phyloP scores from a whole-genome alignment of 1,140 invertebrate species.

The Achatina immaculata region DNA sequence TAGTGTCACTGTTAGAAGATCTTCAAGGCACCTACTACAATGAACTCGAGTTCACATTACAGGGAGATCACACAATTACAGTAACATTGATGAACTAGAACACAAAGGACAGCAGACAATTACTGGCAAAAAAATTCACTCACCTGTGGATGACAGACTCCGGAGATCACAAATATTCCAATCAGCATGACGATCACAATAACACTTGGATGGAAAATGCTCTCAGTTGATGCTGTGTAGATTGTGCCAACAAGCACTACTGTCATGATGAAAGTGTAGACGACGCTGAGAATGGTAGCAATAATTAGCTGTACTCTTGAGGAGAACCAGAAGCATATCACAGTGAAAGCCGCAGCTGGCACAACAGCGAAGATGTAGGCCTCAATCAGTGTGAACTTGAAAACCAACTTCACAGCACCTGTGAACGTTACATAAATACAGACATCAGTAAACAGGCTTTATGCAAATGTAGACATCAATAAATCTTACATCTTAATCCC shows the following conservation, averaged over 20 bases:
- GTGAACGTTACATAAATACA: background rate
- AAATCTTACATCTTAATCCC: too few species aligned
- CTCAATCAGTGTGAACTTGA: conserved; percentile 70
- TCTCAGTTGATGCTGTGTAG: conserved; percentile 51
- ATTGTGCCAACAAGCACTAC: conserved; percentile 65
- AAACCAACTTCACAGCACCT: conserved; percentile 75
- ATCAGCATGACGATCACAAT: conserved; percentile 59
- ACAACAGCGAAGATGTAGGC: conserved; percentile 71
- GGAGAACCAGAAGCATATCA: conserved; percentile 72
- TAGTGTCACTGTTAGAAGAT: too few species aligned
- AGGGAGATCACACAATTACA: too few species aligned
- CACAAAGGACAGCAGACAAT: background rate
- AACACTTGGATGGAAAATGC: conserved; percentile 58
- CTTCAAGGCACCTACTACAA: too few species aligned
- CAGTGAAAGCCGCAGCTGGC: conserved; percentile 72
- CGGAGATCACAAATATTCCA: conserved; percentile 61
- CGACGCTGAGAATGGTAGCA: conserved; percentile 48
- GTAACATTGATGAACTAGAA: too few species aligned
- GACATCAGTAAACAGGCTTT: too few species aligned
- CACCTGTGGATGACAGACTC: conserved; percentile 59
- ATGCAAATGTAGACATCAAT: too few species aligned
- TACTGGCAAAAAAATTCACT: background rate
- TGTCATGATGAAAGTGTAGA: conserved; percentile 68
- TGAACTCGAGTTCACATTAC: too few species aligned
- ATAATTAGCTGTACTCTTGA: conserved; percentile 71